A percentile compares a stretch with the other conserved stretches of the same genome.
Evolutionary conservation across 2,113 vertebrate species (phyloP).

Genomic region (Gobiocypris rarus): DNA sequence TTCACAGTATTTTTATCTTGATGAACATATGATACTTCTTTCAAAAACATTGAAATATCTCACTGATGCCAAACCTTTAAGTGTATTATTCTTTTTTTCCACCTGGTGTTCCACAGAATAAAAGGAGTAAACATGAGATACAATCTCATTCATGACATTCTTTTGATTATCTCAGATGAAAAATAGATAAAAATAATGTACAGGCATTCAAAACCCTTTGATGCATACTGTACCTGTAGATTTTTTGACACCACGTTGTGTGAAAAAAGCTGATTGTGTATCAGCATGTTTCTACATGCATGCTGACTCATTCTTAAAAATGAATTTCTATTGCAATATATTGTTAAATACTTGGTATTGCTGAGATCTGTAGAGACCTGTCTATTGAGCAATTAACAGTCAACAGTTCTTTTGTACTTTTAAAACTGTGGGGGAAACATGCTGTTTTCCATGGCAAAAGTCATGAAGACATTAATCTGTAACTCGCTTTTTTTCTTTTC

Average conservation of each 20-base stretch:
- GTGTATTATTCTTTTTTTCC: neutral
- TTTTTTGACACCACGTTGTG: neutral
- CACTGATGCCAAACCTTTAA: neutral
- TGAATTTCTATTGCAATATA: neutral
- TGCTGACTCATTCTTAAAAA: neutral
- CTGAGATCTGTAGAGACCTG: conserved; percentile 18
- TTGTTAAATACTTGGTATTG: neutral
- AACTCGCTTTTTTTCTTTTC: neutral
- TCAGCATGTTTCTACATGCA: conserved; percentile 23
- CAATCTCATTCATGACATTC: neutral
- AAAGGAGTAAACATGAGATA: neutral
- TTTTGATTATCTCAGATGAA: neutral
- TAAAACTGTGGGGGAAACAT: neutral
- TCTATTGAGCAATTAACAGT: neutral
- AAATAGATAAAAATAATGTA: neutral
- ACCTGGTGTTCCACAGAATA: neutral
- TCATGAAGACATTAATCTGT: neutral
- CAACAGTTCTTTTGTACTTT: neutral
- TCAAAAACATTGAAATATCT: neutral
- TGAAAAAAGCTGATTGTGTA: neutral
- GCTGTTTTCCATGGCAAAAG: neutral
- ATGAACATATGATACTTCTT: neutral
- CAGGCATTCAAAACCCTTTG: neutral
- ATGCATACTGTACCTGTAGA: neutral
- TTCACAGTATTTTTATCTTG: neutral